Evolutionary conservation across 2,797 vertebrate genomes (phyloP), one percentile per base, ranked within the genome.

Genomic region (Melanotaenia nigrans): DNA sequence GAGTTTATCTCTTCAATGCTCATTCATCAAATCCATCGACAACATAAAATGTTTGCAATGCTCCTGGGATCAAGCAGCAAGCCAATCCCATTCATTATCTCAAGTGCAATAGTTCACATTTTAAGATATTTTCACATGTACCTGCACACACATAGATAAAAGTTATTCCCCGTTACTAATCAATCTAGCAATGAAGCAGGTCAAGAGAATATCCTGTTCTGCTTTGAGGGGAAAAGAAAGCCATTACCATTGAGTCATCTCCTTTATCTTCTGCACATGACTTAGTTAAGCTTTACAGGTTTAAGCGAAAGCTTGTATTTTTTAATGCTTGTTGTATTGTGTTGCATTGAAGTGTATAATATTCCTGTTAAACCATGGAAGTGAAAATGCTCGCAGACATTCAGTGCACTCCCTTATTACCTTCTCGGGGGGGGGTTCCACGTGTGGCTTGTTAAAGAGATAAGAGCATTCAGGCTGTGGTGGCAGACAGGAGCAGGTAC

Each of bases 401-500:
- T 73, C 47, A 51, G 64, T 49, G 58, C 47, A 65, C 55, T 68
- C 55, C 55, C 55, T 33, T 42, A 10, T 61, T 69, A 24, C 45
- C 24, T 42, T 20, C 12, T n/a, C 66, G 28, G 28, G 28, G 28
- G 28, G 28, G 28, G 28, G 28, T 3, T 28, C 28, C 28, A 28
- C 28, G 64, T 51, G 58, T 13, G 35, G 59, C 81, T 73, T 78
- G 40, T 62, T 73, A 71, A 68, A 71, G 75, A 82, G 80, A 75
- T 68, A 80, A 79, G 79, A 68, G 79, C 65, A 49, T 55, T 51
- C 77, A 68, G 84, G 65, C 68, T 59, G 1, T 33, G 71, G 78
- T 73, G 66, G 85, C 77, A 81, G 81, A 77, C 66, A 64, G 81
- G 57, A 78, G 82, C 84, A 89, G 85, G 88, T 83, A 82, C 84